Evolutionary conservation across 2,888 invertebrate genomes (phyloP), one percentile per base, ranked within the genome.

Genomic region (Amblyjoppa fuscipennis): DNA sequence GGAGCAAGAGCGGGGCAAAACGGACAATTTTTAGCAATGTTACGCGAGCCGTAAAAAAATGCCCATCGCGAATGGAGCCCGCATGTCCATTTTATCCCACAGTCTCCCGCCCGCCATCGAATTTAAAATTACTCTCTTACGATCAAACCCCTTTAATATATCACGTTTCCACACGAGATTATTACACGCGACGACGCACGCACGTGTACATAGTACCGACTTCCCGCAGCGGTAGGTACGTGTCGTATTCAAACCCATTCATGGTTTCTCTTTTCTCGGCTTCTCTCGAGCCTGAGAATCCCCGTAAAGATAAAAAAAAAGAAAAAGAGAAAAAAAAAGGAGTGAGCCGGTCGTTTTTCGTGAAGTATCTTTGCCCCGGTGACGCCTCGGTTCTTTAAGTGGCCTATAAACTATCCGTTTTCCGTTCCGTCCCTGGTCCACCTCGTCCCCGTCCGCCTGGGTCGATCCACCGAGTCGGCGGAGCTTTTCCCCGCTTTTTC

Each of bases 391-490:
- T 82, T 81, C 71, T 86, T 89, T 86, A 89, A 90, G 89, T 89
- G 87, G 89, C 83, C 89, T 85, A 89, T 88, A 90, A 90, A 90
- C 89, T 85, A 89, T 81, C 81, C 71, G 51, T 74, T 84, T 86
- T 87, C 86, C 87, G 61, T 75, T 31, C 69, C 68, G 53, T 69
- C 41, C 64, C 20, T 11, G 38, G 64, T 49, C 66, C 66, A 53
- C 66, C 41, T 76, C 61, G 20, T 45, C 49, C n/a, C 61, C 76
- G 28, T 11, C 16, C 16, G 53, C 20, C 25, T 41, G 38, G n/a
- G n/a, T 16, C 16, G 0, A 0, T 2, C 61, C 61, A 13, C 28
- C 61, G n/a, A n/a, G 80, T 69, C 82, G 85, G 64, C 81, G 78
- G 4, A 28, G 31, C 59, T 86, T 81, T 84, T 84, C 75, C 74